Percentiles rank a stretch among this genome's conserved stretches.
phyloP scores from a whole-genome alignment of 2,888 invertebrate species.

The Latrodectus elegans region DNA sequence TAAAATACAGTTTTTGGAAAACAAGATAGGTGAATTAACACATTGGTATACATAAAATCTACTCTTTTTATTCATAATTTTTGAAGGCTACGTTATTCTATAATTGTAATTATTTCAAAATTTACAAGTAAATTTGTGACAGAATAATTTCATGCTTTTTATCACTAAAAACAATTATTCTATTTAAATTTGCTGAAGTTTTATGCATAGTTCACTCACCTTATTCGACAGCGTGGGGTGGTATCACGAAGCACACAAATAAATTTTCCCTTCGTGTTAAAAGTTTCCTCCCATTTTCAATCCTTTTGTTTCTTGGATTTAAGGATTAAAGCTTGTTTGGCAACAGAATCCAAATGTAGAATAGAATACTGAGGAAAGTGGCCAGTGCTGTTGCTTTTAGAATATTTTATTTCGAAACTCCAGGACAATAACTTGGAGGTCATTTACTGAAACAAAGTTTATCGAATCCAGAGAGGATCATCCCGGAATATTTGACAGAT shows the following conservation, averaged over 20 bases:
- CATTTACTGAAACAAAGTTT: neutral
- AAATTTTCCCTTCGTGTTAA: constrained; percentile 6
- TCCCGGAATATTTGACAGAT: neutral
- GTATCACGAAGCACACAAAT: constrained; percentile 2
- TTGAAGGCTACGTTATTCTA: no score
- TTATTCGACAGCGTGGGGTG: constrained; percentile 15
- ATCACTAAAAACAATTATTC: no score
- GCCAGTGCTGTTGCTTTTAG: neutral
- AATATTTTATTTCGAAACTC: neutral
- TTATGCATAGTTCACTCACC: constrained; percentile 43
- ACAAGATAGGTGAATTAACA: no score
- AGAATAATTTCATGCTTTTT: no score
- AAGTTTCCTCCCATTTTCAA: constrained; percentile 34
- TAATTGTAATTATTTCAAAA: no score
- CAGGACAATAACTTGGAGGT: neutral
- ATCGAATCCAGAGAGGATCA: neutral
- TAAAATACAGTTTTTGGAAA: no score
- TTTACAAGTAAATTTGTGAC: no score
- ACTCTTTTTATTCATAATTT: no score
- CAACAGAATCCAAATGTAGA: constrained; percentile 9
- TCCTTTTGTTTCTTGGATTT: constrained; percentile 19
- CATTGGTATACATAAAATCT: no score
- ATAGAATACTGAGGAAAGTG: constrained; percentile 15
- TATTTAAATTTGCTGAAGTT: no score
- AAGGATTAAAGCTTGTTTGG: constrained; percentile 24